Percentiles rank a stretch among this genome's conserved stretches.
phyloP scores from a whole-genome alignment of 2,888 invertebrate genomes.

The Yponomeuta evonymella region DNA sequence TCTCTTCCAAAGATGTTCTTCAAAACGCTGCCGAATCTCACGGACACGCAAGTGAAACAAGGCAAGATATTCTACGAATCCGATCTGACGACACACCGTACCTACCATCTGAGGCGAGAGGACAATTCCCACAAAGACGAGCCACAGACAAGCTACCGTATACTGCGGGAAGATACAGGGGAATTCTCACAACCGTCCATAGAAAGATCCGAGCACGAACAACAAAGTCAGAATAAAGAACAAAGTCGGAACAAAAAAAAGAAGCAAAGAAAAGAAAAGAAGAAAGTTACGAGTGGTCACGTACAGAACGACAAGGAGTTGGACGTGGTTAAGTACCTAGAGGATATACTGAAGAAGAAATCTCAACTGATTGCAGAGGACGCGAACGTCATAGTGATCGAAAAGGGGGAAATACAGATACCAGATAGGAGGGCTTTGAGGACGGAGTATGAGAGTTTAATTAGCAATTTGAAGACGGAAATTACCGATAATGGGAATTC shows the following conservation, averaged over 20 bases:
- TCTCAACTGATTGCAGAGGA: not conserved
- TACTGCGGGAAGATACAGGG: not conserved
- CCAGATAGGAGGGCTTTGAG: not conserved
- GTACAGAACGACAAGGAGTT: not conserved
- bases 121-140: no score
- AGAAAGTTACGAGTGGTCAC: no score
- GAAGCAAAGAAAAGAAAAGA: no score
- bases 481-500: not conserved
- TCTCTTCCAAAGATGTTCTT: constrained; percentile 49
- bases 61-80: constrained; percentile 25
- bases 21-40: constrained; percentile 48
- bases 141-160: no score
- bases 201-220: no score
- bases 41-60: constrained; percentile 38
- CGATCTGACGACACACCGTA: not conserved
- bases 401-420: not conserved
- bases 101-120: not conserved
- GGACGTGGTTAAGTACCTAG: not conserved
- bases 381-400: not conserved
- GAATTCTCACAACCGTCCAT: not conserved
- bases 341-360: not conserved
- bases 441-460: not conserved
- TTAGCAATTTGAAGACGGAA: not conserved
- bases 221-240: not conserved
- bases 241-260: not conserved